Conservation (phyloP, 2,888 invertebrate species). For the Lymantria dispar region DNA sequence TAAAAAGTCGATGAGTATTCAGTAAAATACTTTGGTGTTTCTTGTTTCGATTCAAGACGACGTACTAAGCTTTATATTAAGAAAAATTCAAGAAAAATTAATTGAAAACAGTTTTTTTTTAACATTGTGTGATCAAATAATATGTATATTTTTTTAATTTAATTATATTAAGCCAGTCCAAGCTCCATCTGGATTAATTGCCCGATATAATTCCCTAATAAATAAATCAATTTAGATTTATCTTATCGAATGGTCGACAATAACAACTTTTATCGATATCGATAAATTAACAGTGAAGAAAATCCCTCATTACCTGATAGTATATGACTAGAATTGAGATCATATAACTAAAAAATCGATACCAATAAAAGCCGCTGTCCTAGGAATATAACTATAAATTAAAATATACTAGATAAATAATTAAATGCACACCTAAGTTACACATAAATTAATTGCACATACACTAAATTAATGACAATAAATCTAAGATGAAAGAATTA, state of each 20-base stretch:
- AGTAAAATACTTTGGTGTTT: constrained; percentile 78
- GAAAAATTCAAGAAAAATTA: constrained; percentile 26
- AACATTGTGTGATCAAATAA: constrained; percentile 21
- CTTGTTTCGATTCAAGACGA: constrained; percentile 72
- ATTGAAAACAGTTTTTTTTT: constrained; percentile 19
- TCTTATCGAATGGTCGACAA: constrained; percentile 20
- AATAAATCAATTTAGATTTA: constrained; percentile 70
- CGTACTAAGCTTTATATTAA: constrained; percentile 36
- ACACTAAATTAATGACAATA: constrained; percentile 70
- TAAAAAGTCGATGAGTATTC: constrained; percentile 80
- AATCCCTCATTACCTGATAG: constrained; percentile 9
- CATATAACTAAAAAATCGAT: constrained; percentile 10
- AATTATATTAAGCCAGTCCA: constrained; percentile 35
- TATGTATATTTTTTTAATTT: constrained; percentile 9
- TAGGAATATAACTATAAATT: constrained; percentile 40
- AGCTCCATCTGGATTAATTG: constrained; percentile 47
- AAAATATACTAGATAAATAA: constrained; percentile 59
- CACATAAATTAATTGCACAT: constrained; percentile 73
- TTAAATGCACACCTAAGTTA: constrained; percentile 65
- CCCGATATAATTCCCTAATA: constrained; percentile 72
- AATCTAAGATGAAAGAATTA: constrained; percentile 63
- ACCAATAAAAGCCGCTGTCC: constrained; percentile 27
- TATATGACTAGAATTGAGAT: constrained; percentile 26
- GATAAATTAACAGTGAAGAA: constrained; percentile 5
- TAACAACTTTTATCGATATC: constrained; percentile 28